phyloP scores from a whole-genome alignment of 2,888 invertebrate species.

The Dione juno region DNA sequence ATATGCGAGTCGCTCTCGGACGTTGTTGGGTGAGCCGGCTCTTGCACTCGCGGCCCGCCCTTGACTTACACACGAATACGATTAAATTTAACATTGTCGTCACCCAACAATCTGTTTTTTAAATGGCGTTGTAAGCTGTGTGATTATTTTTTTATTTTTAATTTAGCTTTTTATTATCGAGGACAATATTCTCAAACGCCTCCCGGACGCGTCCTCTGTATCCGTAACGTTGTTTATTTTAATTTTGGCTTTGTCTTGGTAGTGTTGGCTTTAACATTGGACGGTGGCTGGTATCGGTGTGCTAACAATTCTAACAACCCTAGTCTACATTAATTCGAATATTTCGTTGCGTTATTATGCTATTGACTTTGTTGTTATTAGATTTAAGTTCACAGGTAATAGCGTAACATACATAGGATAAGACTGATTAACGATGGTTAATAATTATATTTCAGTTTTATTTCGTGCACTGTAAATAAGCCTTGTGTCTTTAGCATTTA shows the following conservation, averaged over 20 bases:
- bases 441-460: conserved; percentile 35
- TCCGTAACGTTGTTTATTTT: conserved; percentile 81
- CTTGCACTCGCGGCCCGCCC: conserved; percentile 66
- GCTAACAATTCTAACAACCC: conserved; percentile 82
- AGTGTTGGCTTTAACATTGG: conserved; percentile 81
- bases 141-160: conserved; percentile 71
- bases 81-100: conserved; percentile 52
- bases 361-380: conserved; percentile 64
- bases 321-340: conserved; percentile 61
- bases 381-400: conserved; percentile 56
- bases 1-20: conserved; percentile 70
- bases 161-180: conserved; percentile 69
- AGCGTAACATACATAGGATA: conserved; percentile 49
- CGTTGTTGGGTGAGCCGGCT: conserved; percentile 77
- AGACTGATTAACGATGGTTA: conserved; percentile 43
- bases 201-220: conserved; percentile 80
- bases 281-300: conserved; percentile 77
- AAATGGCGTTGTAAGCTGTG: conserved; percentile 79
- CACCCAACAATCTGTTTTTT: conserved; percentile 81
- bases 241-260: conserved; percentile 81
- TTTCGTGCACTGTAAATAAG: conserved; percentile 39
- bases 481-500: conserved; percentile 12
- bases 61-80: conserved; percentile 49
- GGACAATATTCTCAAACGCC: conserved; percentile 67
- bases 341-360: conserved; percentile 74